phyloP scores from a whole-genome alignment of 2,113 vertebrate species.

The Oryzias woworae region DNA sequence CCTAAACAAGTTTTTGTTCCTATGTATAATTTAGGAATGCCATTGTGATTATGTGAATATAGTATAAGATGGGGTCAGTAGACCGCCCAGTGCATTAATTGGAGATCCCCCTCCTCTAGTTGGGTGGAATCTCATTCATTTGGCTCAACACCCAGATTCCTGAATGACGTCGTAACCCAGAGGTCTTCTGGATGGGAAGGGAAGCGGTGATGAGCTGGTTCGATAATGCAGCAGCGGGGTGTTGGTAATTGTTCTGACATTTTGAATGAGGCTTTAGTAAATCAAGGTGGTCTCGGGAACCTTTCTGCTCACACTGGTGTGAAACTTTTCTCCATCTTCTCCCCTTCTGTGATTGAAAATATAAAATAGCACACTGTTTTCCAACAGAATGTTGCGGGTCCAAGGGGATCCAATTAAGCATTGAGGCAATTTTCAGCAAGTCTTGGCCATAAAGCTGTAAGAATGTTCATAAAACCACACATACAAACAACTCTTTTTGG shows the following conservation, averaged over 20 bases:
- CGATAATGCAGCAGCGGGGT: slow-evolving; percentile 57
- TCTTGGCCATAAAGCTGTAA: slow-evolving; percentile 40
- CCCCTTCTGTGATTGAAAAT: slow-evolving; percentile 19
- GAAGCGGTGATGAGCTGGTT: slow-evolving; percentile 24
- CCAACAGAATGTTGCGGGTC: slow-evolving; percentile 32
- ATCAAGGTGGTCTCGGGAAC: slow-evolving; percentile 22
- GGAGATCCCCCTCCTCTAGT: slow-evolving; percentile 20
- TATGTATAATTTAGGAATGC: slow-evolving; percentile 32
- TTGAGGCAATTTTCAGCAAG: slow-evolving; percentile 16
- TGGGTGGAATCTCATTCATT: slow-evolving; percentile 55
- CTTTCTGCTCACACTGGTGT: slow-evolving; percentile 9
- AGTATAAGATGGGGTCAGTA: slow-evolving; percentile 57
- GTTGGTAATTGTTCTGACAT: slow-evolving; percentile 43
- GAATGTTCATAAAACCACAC: slow-evolving; percentile 46
- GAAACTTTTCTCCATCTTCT: slow-evolving; percentile 34
- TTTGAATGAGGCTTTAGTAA: slow-evolving; percentile 34
- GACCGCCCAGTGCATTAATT: slow-evolving; percentile 61
- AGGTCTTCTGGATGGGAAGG: slow-evolving; percentile 21
- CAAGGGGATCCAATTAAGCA: slow-evolving; percentile 1
- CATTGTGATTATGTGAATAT: slow-evolving; percentile 56
- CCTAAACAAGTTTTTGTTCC: slow-evolving; percentile 14
- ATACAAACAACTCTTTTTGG: slow-evolving; percentile 23
- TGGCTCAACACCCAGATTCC: slow-evolving; percentile 28
- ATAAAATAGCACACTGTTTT: slow-evolving; percentile 32
- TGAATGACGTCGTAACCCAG: slow-evolving; percentile 47